These are phyloP conservation scores for Lasioglossum calceatum DNA, from an alignment of 2,888 invertebrate species.

Conservation along the genomic window DNA sequence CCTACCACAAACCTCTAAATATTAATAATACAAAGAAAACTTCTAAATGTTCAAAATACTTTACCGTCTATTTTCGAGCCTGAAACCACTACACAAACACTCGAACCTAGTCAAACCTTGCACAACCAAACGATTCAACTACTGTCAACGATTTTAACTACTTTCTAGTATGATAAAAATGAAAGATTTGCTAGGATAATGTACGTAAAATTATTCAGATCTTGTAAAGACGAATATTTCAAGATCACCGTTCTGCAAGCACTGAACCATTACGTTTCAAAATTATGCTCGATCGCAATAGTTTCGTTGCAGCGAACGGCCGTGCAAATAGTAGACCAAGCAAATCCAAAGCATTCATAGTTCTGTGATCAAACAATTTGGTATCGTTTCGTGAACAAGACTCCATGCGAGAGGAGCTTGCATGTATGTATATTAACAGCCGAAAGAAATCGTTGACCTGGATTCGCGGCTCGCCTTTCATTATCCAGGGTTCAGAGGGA, in stretches of 20 bases:
- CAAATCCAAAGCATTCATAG: not conserved
- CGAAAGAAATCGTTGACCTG: conserved; percentile 56
- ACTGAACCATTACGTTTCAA: not conserved
- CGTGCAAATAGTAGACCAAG: not conserved
- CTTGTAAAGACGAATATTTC: not conserved
- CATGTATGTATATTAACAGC: conserved; percentile 27
- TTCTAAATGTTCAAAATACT: too few species aligned
- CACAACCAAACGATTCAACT: too few species aligned
- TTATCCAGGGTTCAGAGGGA: conserved; percentile 25
- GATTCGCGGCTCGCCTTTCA: conserved; percentile 52
- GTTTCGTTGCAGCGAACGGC: not conserved
- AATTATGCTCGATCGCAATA: not conserved
- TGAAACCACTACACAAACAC: too few species aligned
- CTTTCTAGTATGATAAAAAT: too few species aligned
- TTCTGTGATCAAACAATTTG: not conserved
- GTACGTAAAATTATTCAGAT: too few species aligned
- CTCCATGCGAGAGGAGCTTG: not conserved
- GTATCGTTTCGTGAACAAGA: not conserved
- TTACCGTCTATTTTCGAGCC: too few species aligned
- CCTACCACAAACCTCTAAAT: too few species aligned
- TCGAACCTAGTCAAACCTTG: too few species aligned
- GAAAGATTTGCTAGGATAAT: too few species aligned
- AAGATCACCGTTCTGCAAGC: not conserved
- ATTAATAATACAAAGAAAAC: too few species aligned
- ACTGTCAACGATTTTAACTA: too few species aligned